Evolutionary conservation across 2,797 vertebrate genomes (phyloP).

Genomic region (Myotis myotis): DNA sequence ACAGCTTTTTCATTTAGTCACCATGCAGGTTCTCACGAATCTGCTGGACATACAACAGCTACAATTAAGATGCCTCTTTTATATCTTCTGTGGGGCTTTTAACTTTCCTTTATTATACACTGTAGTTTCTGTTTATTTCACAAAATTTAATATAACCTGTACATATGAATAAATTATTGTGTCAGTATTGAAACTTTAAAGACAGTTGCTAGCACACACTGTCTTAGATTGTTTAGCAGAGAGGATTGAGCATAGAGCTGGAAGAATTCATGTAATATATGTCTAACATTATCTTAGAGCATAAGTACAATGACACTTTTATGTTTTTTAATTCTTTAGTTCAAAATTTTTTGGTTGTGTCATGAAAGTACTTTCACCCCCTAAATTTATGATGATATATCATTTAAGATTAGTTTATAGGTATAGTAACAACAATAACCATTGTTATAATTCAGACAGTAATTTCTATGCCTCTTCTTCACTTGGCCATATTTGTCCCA

Average conservation of each 20-base stretch:
- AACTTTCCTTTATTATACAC: conserved; percentile 33
- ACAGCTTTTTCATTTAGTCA: not conserved
- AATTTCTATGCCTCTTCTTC: not conserved
- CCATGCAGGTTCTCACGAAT: not conserved
- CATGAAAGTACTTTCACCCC: not conserved
- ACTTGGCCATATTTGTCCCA: not conserved
- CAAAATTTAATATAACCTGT: not conserved
- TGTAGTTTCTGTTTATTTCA: conserved; percentile 11
- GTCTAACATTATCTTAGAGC: conserved; percentile 15
- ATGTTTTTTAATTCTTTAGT: conserved; percentile 35
- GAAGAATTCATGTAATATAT: not conserved
- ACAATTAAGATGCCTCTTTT: conserved; percentile 6
- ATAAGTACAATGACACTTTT: not conserved
- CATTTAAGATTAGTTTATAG: conserved; percentile 32
- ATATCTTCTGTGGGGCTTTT: not conserved
- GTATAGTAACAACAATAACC: not conserved
- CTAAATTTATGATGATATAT: conserved; percentile 47
- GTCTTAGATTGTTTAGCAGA: conserved; percentile 3
- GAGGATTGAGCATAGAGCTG: not conserved
- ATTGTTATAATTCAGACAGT: conserved; percentile 10
- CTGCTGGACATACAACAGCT: not conserved
- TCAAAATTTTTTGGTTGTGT: conserved; percentile 28
- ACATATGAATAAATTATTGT: conserved; percentile 34
- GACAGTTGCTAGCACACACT: not conserved
- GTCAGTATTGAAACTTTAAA: conserved; percentile 41